Evolutionary conservation across 2,113 vertebrate species (phyloP).

Genomic region (Ageneiosus marmoratus): DNA sequence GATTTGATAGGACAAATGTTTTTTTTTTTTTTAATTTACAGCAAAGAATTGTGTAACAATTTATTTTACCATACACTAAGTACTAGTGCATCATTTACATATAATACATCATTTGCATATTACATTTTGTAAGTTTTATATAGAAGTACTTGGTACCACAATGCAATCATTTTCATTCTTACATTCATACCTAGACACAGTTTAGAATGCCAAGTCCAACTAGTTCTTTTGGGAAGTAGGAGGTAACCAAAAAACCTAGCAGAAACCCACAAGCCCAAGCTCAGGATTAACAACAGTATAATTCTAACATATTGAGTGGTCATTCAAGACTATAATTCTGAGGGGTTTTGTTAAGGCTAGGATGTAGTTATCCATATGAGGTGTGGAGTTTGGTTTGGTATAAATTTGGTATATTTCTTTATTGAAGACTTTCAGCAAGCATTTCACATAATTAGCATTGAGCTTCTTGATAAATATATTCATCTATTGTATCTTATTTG

Average conservation of each 20-base stretch:
- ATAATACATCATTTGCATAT: not conserved
- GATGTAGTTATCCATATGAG: not conserved
- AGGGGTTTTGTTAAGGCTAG: not conserved
- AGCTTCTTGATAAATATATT: not conserved
- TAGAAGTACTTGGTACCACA: not conserved
- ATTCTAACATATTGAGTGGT: not conserved
- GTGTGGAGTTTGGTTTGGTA: not conserved
- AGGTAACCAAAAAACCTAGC: too few relatives aligned
- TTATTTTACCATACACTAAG: not conserved
- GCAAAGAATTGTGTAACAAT: not conserved
- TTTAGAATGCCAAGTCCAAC: not conserved
- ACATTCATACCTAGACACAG: not conserved
- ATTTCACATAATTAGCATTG: not conserved
- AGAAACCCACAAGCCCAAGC: not conserved
- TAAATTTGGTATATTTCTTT: not conserved
- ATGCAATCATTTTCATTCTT: not conserved
- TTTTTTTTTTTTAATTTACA: not conserved
- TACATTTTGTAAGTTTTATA: not conserved
- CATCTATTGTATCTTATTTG: not conserved
- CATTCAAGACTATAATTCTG: not conserved
- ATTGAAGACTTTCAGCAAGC: not conserved
- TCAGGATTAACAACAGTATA: not conserved
- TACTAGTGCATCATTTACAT: not conserved
- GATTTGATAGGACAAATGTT: slow-evolving; percentile 14
- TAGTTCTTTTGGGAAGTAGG: too few relatives aligned